Conservation (phyloP, 2,888 invertebrate species). For the Neria commutata region DNA sequence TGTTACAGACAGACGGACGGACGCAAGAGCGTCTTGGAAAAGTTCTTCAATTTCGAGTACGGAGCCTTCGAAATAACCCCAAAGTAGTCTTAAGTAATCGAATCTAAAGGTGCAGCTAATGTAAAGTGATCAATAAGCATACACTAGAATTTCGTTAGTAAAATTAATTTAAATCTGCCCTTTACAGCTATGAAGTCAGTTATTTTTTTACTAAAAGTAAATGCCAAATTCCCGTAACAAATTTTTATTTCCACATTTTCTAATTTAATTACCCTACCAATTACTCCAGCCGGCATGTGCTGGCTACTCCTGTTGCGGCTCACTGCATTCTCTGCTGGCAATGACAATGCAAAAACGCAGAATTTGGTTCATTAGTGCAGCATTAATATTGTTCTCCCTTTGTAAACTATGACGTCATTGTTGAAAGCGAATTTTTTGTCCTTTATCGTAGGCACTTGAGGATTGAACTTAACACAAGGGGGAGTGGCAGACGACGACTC, state of each 20-base stretch:
- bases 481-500: neutral
- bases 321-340: neutral
- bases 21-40: neutral
- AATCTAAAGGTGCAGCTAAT: neutral
- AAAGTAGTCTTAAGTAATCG: neutral
- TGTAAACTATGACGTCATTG: conserved; percentile 7
- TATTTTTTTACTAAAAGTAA: too few relatives aligned
- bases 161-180: too few relatives aligned
- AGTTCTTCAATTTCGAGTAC: neutral
- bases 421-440: conserved; percentile 1
- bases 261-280: neutral
- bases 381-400: conserved; percentile 1
- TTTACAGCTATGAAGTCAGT: too few relatives aligned
- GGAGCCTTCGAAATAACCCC: neutral
- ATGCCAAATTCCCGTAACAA: neutral
- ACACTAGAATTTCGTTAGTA: neutral
- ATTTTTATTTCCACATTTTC: neutral
- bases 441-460: neutral
- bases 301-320: neutral
- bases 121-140: neutral
- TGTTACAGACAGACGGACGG: neutral
- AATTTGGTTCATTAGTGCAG: neutral
- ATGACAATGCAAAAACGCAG: neutral
- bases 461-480: neutral
- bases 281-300: neutral